Base-by-base conservation (phyloP, 2,888 invertebrate species). In the Homarus gammarus region DNA sequence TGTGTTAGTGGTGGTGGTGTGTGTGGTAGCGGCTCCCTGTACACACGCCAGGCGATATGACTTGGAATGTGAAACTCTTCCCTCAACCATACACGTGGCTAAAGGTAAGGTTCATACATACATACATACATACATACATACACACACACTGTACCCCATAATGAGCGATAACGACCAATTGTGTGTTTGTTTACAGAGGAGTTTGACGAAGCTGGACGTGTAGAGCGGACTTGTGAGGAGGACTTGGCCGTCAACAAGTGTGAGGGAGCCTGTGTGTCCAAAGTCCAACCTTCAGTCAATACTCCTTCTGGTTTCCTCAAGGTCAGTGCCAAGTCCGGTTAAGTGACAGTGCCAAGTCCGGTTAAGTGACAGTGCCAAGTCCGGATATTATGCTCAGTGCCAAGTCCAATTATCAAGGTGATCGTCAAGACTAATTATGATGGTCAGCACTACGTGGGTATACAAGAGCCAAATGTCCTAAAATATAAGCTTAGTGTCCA, bases 181-280 rank as follows among this genome's bases (percentile, higher is more conserved):
- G 64, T 27, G 31, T n/a, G 31, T 64, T 2, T 64, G 27, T 27
- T n/a, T 64, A n/a, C 94, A 97, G 98, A 98, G 94, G 98, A 98
- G 94, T 98, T 96, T 93, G 97, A 97, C 93, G 97, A 97, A 92
- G 94, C 96, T 93, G 98, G 98, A n/a, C 95, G 97, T 92, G 94
- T 98, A 93, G 95, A 96, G 93, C 95, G 98, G 93, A 97, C 97
- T 22, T 98, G 98, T 93, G 97, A 97, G 93, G 98, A 97, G 0
- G 98, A 97, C 94, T 96, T 98, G 72, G 96, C 96, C 22, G 97
- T 98, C 0, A 98, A 97, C 93, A 98, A 98, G 95, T 98, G 98
- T 93, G 98, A 98, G 94, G 98, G 98, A 38, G 96, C 97, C 92
- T 98, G 98, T 93, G 96, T 95, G 92, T 98, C 98, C 92, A 97